Conservation (phyloP, 2,888 invertebrate species). For the Sesia apiformis region DNA sequence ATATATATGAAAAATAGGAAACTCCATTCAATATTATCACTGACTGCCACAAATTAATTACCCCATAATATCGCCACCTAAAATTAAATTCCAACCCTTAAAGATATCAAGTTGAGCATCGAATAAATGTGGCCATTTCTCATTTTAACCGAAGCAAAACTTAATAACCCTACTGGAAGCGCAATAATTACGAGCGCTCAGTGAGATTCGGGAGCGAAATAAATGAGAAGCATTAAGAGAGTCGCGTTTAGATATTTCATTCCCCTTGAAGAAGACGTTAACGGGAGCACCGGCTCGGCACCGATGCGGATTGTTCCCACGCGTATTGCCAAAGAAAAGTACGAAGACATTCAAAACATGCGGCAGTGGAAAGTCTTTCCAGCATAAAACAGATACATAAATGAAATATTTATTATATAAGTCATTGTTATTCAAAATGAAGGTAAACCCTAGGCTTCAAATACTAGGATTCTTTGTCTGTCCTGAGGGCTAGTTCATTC, state of each 20-base stretch:
- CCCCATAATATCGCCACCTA: conserved; percentile 49
- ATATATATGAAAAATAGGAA: background rate
- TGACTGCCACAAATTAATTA: conserved; percentile 55
- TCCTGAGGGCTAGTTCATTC: no score
- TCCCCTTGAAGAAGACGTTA: conserved; percentile 69
- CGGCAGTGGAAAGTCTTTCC: no score
- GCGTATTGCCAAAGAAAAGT: conserved; percentile 41
- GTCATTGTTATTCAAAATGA: no score
- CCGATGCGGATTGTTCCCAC: conserved; percentile 57
- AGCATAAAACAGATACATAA: no score
- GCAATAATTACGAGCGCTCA: conserved; percentile 69
- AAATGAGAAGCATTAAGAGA: conserved; percentile 71
- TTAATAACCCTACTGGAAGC: conserved; percentile 70
- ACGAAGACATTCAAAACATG: background rate
- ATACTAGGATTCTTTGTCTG: no score
- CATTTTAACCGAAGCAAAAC: conserved; percentile 70
- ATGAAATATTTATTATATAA: no score
- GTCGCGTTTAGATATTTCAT: conserved; percentile 70
- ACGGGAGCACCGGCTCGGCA: conserved; percentile 34
- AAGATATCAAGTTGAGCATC: conserved; percentile 66
- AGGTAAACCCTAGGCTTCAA: no score
- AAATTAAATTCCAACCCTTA: conserved; percentile 65
- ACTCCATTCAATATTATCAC: no score
- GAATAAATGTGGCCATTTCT: conserved; percentile 68
- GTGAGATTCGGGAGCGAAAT: conserved; percentile 69